Percentiles rank a stretch among this genome's conserved stretches.
These are phyloP conservation scores for Grapholita molesta DNA, from an alignment of 1,140 invertebrate species.

Conservation along the genomic window DNA sequence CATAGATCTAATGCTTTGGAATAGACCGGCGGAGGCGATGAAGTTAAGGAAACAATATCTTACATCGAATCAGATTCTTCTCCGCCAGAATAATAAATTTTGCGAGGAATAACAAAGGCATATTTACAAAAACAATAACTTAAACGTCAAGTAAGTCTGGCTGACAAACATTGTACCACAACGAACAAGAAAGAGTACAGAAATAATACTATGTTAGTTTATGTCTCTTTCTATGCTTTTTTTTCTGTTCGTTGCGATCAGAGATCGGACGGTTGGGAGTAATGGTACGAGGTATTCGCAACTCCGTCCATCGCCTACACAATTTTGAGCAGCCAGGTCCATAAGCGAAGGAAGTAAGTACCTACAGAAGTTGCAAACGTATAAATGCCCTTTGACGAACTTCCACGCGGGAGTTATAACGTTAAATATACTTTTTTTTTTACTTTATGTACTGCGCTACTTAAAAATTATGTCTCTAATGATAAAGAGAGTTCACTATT, in stretches of 20 bases:
- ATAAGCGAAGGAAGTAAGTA: conserved; percentile 41
- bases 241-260: too few relatives aligned
- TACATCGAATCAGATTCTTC: conserved; percentile 18
- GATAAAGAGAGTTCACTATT: conserved; percentile 64
- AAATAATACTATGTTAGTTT: conserved; percentile 23
- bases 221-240: background rate
- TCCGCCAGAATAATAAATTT: conserved; percentile 52
- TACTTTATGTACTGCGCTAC: conserved; percentile 44
- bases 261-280: too few relatives aligned
- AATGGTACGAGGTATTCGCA: too few relatives aligned
- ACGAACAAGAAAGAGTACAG: conserved; percentile 43
- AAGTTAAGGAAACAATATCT: background rate
- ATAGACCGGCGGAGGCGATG: conserved; percentile 64
- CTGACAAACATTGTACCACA: background rate
- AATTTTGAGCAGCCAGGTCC: background rate
- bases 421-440: conserved; percentile 61
- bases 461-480: conserved; percentile 62
- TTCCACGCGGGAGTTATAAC: conserved; percentile 56
- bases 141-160: conserved; percentile 44
- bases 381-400: conserved; percentile 66
- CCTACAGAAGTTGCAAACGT: conserved; percentile 55
- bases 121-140: conserved; percentile 60
- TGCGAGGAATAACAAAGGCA: conserved; percentile 46
- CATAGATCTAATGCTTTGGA: conserved; percentile 67
- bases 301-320: too few relatives aligned